Evolutionary conservation across 2,113 vertebrate species (phyloP).

Genomic region (Scytalopus superciliaris): DNA sequence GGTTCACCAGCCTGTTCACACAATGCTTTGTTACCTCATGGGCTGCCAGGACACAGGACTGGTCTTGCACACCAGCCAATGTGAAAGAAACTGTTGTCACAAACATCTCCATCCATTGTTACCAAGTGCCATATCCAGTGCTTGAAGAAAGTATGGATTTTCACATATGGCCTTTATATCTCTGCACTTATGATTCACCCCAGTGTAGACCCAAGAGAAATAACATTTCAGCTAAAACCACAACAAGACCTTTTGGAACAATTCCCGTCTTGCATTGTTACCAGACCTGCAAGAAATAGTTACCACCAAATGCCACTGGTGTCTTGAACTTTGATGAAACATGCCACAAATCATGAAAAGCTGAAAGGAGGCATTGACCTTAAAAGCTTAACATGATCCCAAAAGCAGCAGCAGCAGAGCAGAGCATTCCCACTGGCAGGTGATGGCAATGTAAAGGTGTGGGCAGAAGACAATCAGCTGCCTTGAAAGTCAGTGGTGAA

Average conservation of each 20-base stretch:
- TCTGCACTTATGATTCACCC: background rate
- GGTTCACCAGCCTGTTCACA: background rate
- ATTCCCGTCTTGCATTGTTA: rapidly evolving
- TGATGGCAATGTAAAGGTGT: too few species aligned
- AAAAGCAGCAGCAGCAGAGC: too few species aligned
- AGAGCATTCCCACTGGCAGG: too few species aligned
- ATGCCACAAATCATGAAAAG: rapidly evolving
- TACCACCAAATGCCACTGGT: rapidly evolving
- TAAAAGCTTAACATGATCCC: too few species aligned
- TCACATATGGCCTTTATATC: rapidly evolving
- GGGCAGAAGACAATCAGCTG: too few species aligned
- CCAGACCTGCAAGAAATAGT: background rate
- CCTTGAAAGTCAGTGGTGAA: too few species aligned
- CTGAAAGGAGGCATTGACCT: too few species aligned
- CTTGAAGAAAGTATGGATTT: background rate
- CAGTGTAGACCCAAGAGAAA: background rate
- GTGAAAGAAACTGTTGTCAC: rapidly evolving
- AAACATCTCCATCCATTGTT: rapidly evolving
- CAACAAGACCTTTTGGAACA: background rate
- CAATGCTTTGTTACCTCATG: background rate
- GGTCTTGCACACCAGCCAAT: rapidly evolving
- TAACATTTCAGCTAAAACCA: background rate
- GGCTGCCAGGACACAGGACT: background rate
- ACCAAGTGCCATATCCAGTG: rapidly evolving
- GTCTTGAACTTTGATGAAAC: background rate